phyloP scores from a whole-genome alignment of 2,888 invertebrate genomes.

The Athrips mouffetella region DNA sequence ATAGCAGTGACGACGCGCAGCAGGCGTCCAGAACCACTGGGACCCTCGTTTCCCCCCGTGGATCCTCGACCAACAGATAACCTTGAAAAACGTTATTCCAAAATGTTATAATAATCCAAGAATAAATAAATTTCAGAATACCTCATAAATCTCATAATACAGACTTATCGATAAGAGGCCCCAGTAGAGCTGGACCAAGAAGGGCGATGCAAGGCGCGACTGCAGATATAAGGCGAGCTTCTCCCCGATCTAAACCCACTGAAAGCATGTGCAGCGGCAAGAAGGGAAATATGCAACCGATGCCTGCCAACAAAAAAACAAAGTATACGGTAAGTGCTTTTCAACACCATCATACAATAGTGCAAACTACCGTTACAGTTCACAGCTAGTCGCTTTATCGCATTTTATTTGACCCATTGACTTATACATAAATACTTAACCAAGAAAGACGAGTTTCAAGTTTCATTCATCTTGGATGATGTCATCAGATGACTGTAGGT shows the following conservation, averaged over 20 bases:
- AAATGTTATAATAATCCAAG: no score
- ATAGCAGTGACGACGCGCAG: conserved; percentile 83
- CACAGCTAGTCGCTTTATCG: background rate
- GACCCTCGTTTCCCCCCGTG: conserved; percentile 63
- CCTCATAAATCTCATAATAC: conserved; percentile 43
- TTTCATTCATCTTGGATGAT: no score
- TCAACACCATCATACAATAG: background rate
- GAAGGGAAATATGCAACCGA: conserved; percentile 90
- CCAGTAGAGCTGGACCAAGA: conserved; percentile 86
- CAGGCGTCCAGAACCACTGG: conserved; percentile 79
- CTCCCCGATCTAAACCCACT: conserved; percentile 84
- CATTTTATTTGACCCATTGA: background rate
- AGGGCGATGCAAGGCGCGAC: conserved; percentile 88
- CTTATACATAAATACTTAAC: no score
- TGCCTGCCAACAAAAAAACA: conserved; percentile 72
- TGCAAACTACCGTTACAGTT: background rate
- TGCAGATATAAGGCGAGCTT: conserved; percentile 87
- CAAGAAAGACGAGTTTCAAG: no score
- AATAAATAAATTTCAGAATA: no score
- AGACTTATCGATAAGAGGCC: conserved; percentile 87
- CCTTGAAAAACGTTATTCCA: conserved; percentile 37
- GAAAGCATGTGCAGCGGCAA: conserved; percentile 87
- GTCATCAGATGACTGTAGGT: no score
- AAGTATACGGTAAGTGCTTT: background rate
- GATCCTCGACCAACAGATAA: conserved; percentile 71